A percentile compares a stretch with the other conserved stretches of the same genome.
Conservation (phyloP, 2,888 invertebrate genomes). For the Steinernema scapterisci region DNA sequence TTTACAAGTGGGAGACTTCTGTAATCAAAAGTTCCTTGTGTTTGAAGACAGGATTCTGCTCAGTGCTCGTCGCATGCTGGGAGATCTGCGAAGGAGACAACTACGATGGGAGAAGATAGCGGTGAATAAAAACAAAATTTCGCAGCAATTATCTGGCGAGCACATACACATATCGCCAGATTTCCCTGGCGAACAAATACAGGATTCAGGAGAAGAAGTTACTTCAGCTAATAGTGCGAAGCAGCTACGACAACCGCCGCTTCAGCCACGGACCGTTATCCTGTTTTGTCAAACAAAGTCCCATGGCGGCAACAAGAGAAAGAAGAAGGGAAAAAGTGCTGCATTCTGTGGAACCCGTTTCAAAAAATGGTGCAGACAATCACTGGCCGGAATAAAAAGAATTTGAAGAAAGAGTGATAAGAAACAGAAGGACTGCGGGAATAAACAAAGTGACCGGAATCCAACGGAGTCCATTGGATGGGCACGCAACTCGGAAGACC, state of each 20-base stretch:
- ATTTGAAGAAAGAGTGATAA: constrained; percentile 12
- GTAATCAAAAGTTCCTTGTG: too few species aligned
- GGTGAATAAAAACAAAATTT: constrained; percentile 32
- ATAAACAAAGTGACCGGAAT: not conserved
- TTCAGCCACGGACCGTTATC: constrained; percentile 13
- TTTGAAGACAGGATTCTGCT: not conserved
- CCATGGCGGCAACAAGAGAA: not conserved
- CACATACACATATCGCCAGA: constrained; percentile 15
- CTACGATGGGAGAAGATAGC: constrained; percentile 19
- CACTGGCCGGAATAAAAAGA: not conserved
- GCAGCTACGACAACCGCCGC: not conserved
- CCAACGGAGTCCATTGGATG: too few species aligned
- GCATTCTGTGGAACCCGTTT: constrained; percentile 22
- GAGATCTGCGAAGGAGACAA: constrained; percentile 4
- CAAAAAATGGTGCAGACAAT: constrained; percentile 26
- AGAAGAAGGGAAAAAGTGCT: constrained; percentile 12
- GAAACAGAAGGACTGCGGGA: not conserved
- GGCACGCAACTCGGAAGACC: too few species aligned
- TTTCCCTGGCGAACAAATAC: constrained; percentile 28
- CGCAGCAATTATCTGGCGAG: constrained; percentile 26
- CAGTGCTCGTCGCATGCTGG: not conserved
- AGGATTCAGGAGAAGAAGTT: constrained; percentile 18
- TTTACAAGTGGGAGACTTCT: too few species aligned
- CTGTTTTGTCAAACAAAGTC: constrained; percentile 27
- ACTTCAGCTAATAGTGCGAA: constrained; percentile 24